A percentile compares a stretch with the other conserved stretches of the same genome.
phyloP scores from a whole-genome alignment of 2,113 vertebrate genomes.

The Syrmaticus mikado region DNA sequence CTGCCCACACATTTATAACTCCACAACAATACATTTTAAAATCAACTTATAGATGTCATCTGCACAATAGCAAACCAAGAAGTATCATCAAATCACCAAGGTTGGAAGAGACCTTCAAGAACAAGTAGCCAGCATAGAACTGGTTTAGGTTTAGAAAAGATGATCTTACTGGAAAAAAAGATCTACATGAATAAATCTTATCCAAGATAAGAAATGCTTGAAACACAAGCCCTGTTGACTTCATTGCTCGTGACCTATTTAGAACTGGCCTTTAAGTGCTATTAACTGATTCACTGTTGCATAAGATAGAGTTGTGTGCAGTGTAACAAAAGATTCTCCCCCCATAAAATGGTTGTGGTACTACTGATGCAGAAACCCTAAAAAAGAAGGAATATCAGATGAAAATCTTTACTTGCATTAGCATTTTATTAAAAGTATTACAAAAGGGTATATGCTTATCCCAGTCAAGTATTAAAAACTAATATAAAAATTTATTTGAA shows the following conservation, averaged over 20 bases:
- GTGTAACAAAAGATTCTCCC: neutral
- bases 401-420: neutral
- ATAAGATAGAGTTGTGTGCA: neutral
- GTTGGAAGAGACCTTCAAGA: too few relatives aligned
- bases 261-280: conserved; percentile 34
- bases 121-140: neutral
- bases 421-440: neutral
- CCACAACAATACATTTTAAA: neutral
- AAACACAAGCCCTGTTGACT: conserved; percentile 26
- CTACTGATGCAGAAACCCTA: neutral
- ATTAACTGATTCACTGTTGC: conserved; percentile 25
- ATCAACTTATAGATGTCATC: neutral
- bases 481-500: neutral
- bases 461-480: neutral
- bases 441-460: neutral
- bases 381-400: neutral
- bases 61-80: neutral
- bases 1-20: neutral
- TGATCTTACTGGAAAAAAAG: neutral
- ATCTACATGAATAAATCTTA: neutral
- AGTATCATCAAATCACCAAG: neutral
- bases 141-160: neutral
- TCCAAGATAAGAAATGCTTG: neutral
- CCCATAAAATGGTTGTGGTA: neutral
- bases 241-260: conserved; percentile 54